These are phyloP conservation scores for Hyposoter didymator DNA, from an alignment of 2,888 invertebrate species.

Conservation along the genomic window DNA sequence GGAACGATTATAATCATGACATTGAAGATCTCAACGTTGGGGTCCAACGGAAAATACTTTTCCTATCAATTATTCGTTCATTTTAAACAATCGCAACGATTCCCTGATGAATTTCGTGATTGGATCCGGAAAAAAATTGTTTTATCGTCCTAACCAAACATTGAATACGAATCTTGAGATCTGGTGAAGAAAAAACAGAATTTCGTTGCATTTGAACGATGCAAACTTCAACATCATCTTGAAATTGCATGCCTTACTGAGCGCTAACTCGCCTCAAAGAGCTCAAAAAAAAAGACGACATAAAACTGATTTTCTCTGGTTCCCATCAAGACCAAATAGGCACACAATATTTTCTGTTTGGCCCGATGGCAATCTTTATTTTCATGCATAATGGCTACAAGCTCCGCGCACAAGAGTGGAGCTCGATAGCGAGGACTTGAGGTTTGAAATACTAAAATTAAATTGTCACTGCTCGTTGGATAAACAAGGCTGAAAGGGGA, in stretches of 20 bases:
- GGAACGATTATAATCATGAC: not conserved
- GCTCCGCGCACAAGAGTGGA: not conserved
- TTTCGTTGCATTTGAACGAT: too few species aligned
- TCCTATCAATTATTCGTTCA: too few species aligned
- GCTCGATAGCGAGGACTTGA: not conserved
- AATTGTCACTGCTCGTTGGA: not conserved
- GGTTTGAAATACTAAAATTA: conserved; percentile 13
- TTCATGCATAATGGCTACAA: not conserved
- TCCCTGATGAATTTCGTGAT: too few species aligned
- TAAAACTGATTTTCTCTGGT: not conserved
- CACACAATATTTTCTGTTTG: conserved; percentile 16
- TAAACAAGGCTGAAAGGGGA: not conserved
- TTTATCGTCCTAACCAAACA: too few species aligned
- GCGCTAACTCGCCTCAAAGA: not conserved
- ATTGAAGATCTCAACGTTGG: too few species aligned
- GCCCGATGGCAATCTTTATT: conserved; percentile 7
- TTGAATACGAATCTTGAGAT: too few species aligned
- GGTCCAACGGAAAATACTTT: too few species aligned
- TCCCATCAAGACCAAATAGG: conserved; percentile 32
- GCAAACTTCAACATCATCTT: too few species aligned
- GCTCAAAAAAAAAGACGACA: not conserved
- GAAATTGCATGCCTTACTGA: not conserved
- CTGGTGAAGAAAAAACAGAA: too few species aligned
- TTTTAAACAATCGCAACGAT: too few species aligned
- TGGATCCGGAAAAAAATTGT: too few species aligned